phyloP scores from a whole-genome alignment of 2,797 vertebrate species.

The Paedocypris micromegethes region DNA sequence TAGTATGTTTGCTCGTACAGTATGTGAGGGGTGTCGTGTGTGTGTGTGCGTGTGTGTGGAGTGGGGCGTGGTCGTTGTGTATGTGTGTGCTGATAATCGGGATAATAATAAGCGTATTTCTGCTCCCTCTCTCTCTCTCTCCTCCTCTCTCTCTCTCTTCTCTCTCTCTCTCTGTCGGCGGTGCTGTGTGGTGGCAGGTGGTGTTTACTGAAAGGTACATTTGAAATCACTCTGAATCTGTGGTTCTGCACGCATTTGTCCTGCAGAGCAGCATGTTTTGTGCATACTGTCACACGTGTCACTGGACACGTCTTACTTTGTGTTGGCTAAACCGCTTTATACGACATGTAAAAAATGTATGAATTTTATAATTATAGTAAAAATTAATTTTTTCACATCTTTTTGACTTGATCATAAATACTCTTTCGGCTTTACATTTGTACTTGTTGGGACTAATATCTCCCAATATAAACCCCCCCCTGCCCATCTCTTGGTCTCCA shows the following conservation, averaged over 20 bases:
- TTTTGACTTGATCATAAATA: too few relatives aligned
- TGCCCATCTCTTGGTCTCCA: too few relatives aligned
- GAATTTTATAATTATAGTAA: too few relatives aligned
- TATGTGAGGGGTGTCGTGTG: too few relatives aligned
- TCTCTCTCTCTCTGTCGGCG: constrained; percentile 18
- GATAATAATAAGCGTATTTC: too few relatives aligned
- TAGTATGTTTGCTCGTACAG: too few relatives aligned
- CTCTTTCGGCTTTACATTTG: too few relatives aligned
- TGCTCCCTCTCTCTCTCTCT: background rate
- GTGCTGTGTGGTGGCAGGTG: constrained; percentile 11
- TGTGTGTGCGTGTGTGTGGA: background rate
- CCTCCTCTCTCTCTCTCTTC: background rate
- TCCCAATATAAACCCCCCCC: too few relatives aligned
- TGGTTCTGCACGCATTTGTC: constrained; percentile 20
- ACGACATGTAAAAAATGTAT: constrained; percentile 2
- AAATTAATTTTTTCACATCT: too few relatives aligned
- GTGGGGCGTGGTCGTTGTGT: background rate
- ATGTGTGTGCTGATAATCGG: background rate
- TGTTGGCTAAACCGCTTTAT: background rate
- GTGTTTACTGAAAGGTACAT: constrained; percentile 41
- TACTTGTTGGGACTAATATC: too few relatives aligned
- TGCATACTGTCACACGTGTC: constrained; percentile 21
- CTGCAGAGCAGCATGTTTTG: constrained; percentile 15
- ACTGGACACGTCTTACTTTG: constrained; percentile 4
- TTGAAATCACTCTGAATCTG: constrained; percentile 31